Percentiles rank a stretch among this genome's conserved stretches.
phyloP scores from a whole-genome alignment of 2,113 vertebrate species.

The Gallinago paraguaiae region DNA sequence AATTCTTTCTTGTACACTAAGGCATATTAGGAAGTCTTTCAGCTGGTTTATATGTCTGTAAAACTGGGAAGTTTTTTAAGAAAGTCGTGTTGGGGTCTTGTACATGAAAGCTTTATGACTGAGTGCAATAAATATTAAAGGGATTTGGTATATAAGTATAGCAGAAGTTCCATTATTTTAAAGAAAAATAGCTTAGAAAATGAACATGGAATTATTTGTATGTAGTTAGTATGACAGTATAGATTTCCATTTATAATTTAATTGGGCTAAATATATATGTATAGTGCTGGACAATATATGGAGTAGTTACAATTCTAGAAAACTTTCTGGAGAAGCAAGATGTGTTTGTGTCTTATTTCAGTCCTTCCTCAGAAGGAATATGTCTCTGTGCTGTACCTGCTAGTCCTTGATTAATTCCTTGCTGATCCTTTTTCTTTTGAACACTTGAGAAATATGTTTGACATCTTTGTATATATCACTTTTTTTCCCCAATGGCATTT shows the following conservation, averaged over 20 bases:
- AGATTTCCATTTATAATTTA: background rate
- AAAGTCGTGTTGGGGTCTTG: background rate
- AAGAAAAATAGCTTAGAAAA: background rate
- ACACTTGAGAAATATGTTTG: background rate
- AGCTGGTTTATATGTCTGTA: background rate
- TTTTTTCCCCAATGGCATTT: conserved; percentile 15
- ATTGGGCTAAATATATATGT: background rate
- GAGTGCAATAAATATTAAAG: background rate
- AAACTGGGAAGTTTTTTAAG: background rate
- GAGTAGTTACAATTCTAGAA: background rate
- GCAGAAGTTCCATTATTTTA: background rate
- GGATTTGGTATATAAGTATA: background rate
- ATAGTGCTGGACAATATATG: background rate
- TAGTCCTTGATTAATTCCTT: background rate
- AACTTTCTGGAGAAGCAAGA: background rate
- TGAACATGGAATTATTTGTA: background rate
- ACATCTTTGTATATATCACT: background rate
- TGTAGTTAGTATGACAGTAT: background rate
- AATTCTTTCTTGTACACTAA: background rate
- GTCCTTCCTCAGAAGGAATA: background rate
- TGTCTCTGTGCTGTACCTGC: background rate
- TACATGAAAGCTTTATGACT: background rate
- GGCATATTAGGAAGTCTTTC: background rate
- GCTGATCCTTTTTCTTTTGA: background rate
- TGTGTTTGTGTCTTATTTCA: background rate